Evolutionary conservation across 2,888 invertebrate species (phyloP), one percentile per base, ranked within the genome.

Genomic region (Agrotis puta): DNA sequence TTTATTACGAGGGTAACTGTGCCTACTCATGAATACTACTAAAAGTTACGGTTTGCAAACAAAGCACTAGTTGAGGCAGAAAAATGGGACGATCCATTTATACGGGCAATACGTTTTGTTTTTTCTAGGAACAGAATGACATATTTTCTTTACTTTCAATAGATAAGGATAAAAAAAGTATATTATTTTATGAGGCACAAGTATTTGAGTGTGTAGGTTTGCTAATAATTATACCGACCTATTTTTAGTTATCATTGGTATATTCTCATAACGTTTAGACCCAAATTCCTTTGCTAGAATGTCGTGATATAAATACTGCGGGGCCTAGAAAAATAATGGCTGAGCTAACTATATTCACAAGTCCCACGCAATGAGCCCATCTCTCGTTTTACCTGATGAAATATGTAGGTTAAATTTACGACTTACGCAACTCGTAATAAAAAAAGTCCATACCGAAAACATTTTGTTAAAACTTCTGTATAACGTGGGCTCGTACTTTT

Each of bases 1-100:
- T 83, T 85, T 85, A 83, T 85, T 84, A 83, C 85, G 63, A 76
- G 81, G 78, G 70, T 78, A 83, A 84, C 83, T 77, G 80, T 82
- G 77, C 77, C 70, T 82, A 53, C 75, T 85, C 85, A 85, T 80
- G 83, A 80, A 85, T 77, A 74, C 74, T 67, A 77, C 71, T 77
- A 72, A 82, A 84, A 82, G 76, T 83, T 80, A 80, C 85, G 75
- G 72, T 67, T 80, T 83, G 85, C 72, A 70, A 75, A 73, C 74
- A 73, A 83, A 74, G 79, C 82, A 79, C 70, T 81, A 70, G 79
- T 79, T 67, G 56, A 72, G 62, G 64, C 59, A 72, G 70, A 84
- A 78, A 81, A 82, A 81, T 80, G 63, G 65, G 63, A 71, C 79
- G 47, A 70, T 76, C 39, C 57, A 39, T 78, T 82, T 82, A 74